Evolutionary conservation across 2,888 invertebrate genomes (phyloP).

Genomic region (Zele albiditarsus): DNA sequence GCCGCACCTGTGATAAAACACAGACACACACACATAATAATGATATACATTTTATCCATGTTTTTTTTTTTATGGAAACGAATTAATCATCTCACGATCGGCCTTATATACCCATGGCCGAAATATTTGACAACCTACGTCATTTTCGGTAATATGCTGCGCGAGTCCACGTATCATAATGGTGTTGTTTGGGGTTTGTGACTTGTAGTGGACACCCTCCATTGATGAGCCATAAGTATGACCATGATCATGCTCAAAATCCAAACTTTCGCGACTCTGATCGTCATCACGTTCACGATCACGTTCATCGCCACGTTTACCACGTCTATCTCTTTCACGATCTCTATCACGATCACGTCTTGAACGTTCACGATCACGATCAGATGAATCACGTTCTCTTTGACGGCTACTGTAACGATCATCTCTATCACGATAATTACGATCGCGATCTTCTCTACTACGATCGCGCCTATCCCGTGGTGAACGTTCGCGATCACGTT

Average conservation of each 20-base stretch:
- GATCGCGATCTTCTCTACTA: constrained; percentile 51
- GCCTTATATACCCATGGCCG: constrained; percentile 49
- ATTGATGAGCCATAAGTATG: constrained; percentile 67
- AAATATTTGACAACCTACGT: constrained; percentile 75
- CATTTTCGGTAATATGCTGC: constrained; percentile 84
- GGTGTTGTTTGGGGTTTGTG: constrained; percentile 80
- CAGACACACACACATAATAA: constrained; percentile 55
- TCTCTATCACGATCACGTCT: constrained; percentile 67
- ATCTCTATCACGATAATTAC: constrained; percentile 63
- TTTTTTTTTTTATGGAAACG: constrained; percentile 44
- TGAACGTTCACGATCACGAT: constrained; percentile 63
- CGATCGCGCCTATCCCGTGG: constrained; percentile 47
- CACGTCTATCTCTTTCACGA: constrained; percentile 62
- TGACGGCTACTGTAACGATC: constrained; percentile 60
- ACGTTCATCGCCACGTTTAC: constrained; percentile 55
- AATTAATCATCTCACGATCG: constrained; percentile 52
- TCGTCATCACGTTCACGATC: constrained; percentile 68
- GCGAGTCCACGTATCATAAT: constrained; percentile 85
- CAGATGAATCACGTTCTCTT: constrained; percentile 50
- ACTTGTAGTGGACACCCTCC: constrained; percentile 75
- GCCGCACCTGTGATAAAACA: constrained; percentile 79
- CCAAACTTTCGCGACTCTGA: constrained; percentile 67
- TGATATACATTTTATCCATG: constrained; percentile 55
- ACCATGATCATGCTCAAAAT: constrained; percentile 68
- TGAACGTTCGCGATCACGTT: constrained; percentile 45